Evolutionary conservation across 2,797 vertebrate genomes (phyloP), one percentile per base, ranked within the genome.

Genomic region (Triplophysa bombifrons): DNA sequence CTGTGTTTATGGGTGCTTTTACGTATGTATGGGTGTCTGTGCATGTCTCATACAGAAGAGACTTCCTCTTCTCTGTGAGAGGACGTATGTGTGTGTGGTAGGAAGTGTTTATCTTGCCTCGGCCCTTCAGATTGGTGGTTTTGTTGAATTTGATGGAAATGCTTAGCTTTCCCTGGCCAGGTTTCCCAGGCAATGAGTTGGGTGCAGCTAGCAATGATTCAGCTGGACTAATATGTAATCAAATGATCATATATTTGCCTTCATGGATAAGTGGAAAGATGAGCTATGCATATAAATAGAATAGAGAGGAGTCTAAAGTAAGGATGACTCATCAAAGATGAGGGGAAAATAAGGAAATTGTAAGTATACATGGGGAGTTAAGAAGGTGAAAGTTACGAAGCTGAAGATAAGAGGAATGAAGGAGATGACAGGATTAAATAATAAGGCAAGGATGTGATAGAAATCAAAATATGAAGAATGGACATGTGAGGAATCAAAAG

Each of bases 91-190:
- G 71, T 73, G 70, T 44, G 25, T 2, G 14, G 48, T 34, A 22
- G 61, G 88, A 84, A 89, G 68, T 69, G 14, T 82, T 83, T 86
- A 84, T 64, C 77, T n/a, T 46, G 22, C 25, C 69, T 56, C 27
- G 27, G 48, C 44, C 53, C 22, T 76, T 81, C 72, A 50, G 63
- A 67, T 58, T 51, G 44, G 25, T 53, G n/a, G 10, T 75, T 80
- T 83, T 82, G 72, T 77, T 83, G 34, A 63, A 68, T 77, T 51
- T 82, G 38, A 84, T 83, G 80, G 74, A 82, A 82, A 70, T 69
- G 56, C 83, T 77, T 80, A 66, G 65, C 30, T 81, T 76, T 73
- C 17, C 14, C 53, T 30, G 58, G 46, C 46, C 41, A 8, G 20
- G 79, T 84, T 86, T 76, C 83, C 60, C 51, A 25, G 73, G 81